A percentile compares a stretch with the other conserved stretches of the same genome.
Evolutionary conservation across 1,140 invertebrate genomes (phyloP).

Genomic region (Tyrophagus putrescentiae): DNA sequence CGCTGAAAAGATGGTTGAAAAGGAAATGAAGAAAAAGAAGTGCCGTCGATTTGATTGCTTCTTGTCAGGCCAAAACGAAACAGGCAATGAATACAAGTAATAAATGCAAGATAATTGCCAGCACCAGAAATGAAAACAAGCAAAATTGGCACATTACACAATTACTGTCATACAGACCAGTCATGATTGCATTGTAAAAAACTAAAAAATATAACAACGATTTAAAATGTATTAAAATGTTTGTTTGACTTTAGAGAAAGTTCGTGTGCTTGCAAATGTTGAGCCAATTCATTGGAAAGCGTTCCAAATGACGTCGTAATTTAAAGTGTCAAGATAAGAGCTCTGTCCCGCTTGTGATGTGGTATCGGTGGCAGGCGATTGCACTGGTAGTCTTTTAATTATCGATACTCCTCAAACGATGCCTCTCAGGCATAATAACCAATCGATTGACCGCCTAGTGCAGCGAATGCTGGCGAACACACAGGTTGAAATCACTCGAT

Average conservation of each 20-base stretch:
- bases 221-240: too few relatives aligned
- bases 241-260: too few relatives aligned
- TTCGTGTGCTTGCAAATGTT: background rate
- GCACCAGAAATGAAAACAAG: too few relatives aligned
- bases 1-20: too few relatives aligned
- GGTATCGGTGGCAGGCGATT: background rate
- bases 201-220: too few relatives aligned
- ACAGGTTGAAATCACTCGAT: too few relatives aligned
- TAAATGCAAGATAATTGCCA: too few relatives aligned
- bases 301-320: background rate
- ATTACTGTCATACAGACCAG: too few relatives aligned
- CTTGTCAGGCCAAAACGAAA: background rate
- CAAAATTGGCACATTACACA: too few relatives aligned
- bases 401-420: slow-evolving; percentile 2
- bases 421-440: slow-evolving; percentile 5
- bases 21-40: background rate
- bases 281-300: slow-evolving; percentile 1
- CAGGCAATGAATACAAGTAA: too few relatives aligned
- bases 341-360: background rate
- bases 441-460: too few relatives aligned
- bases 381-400: background rate
- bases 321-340: slow-evolving; percentile 1
- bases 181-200: too few relatives aligned
- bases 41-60: background rate
- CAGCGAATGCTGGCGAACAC: background rate